Evolutionary conservation across 2,797 vertebrate species (phyloP), one percentile per base, ranked within the genome.

Genomic region (Alauda arvensis): DNA sequence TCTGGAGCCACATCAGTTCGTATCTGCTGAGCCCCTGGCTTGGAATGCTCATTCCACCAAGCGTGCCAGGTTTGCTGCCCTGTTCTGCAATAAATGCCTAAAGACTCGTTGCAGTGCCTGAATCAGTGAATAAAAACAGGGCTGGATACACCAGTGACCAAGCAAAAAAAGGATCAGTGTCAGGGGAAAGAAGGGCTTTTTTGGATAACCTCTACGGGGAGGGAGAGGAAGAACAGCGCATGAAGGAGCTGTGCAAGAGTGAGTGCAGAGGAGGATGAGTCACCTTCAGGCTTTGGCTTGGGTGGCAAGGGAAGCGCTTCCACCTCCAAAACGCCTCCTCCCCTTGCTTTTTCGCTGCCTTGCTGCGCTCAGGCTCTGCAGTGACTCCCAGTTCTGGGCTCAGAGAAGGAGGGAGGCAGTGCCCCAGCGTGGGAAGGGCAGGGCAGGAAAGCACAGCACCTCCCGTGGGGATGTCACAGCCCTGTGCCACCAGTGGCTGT

Each of bases 181-280:
- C 26, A 34, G 43, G 18, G 24, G 48, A 81, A 62, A 45, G 51
- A 9, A 67, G 14, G 14, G 24, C n/a, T 68, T 67, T 67, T 69
- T 67, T 66, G 34, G 63, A 79, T 92, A n/a, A 14, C 42, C 43
- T 76, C 28, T 52, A 1, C 1, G 2, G 25, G 20, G 19, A 86
- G 18, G 20, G 18, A 77, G 31, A n/a, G 42, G 65, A 59, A 75
- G 55, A 79, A 9, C 1, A 3, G 59, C 2, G 0, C 26, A 19
- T 2, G 45, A 49, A 85, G 82, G 48, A 87, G 68, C 78, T 68
- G 53, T 51, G 51, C 13, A 4, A 63, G 68, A 87, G 46, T 20
- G 29, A 6, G 57, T 9, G 72, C 84, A 87, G 91, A 75, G 90
- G 88, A 88, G 88, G 87, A 91, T 88, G 88, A 94, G 93, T 93